Base-by-base conservation (phyloP, 2,888 invertebrate species). In the Epistrophe grossulariae region DNA sequence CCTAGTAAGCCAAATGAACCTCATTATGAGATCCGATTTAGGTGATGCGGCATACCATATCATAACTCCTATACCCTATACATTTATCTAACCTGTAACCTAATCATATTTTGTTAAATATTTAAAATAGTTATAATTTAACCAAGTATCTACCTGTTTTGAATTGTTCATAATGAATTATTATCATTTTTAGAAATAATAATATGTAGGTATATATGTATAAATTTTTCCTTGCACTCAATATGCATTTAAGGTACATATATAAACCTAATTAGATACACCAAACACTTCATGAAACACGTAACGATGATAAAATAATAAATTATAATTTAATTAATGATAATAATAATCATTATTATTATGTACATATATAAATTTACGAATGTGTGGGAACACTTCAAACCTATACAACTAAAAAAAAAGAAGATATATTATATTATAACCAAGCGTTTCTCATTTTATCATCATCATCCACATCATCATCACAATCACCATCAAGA, bases 381-480 rank as follows among this genome's bases (percentile, higher is more conserved):
- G 4, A 8, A 15, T 31, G 31, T 31, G 31, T n/a, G 11, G n/a
- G 15, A 15, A 31, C 31, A 57, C 28, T 57, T 9, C 31, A 1
- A 31, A 15, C 55, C 15, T n/a, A 13, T 28, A 55, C 28, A 13
- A n/a, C n/a, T 5, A 4, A 45, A 1, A n/a, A n/a, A n/a, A n/a
- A n/a, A n/a, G n/a, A 48, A 48, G 17, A 48, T 17, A 48, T 17
- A 48, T 9, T 8, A n/a, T 43, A 5, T 15, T 8, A 55, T 28
- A 57, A 59, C 17, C 38, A 60, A 5, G 4, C 10, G 31, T 31
- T 55, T 74, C 64, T 64, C 9, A 55, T 28, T 55, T 55, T 55
- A 52, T 62, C 35, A 38, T 2, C 45, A 48, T 48, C 57, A 45
- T 48, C 48, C 8, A 24, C 55, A n/a, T n/a, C 55, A 55, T 62